Conservation (phyloP, 92 coral and sea anemone species). For the Scolanthus callimorphus region DNA sequence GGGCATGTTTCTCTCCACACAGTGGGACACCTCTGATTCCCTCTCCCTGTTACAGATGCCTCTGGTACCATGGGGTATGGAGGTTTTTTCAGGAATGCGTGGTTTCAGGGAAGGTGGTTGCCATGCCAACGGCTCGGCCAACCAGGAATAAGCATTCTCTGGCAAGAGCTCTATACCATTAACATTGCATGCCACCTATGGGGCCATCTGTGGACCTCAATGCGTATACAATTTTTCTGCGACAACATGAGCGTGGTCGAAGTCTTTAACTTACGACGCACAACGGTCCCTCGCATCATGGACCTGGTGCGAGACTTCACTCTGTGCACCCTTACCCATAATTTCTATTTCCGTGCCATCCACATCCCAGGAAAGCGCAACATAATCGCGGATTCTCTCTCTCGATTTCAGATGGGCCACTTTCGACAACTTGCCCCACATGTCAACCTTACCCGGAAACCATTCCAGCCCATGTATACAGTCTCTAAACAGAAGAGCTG, state of each 20-base stretch:
- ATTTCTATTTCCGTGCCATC: conserved; percentile 38
- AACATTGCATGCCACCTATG: conserved; percentile 35
- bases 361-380: conserved; percentile 41
- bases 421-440: conserved; percentile 44
- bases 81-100: conserved; percentile 13
- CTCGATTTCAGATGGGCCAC: conserved; percentile 52
- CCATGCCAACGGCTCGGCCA: conserved; percentile 30
- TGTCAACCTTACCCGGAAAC: conserved; percentile 7
- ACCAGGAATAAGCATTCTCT: conserved; percentile 39
- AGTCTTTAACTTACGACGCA: conserved; percentile 19
- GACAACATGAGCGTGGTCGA: conserved; percentile 30
- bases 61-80: conserved; percentile 52
- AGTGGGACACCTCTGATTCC: conserved; percentile 15
- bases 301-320: conserved; percentile 26
- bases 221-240: conserved; percentile 26
- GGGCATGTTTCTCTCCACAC: conserved; percentile 24
- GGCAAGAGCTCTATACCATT: conserved; percentile 58
- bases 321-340: conserved; percentile 27
- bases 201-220: conserved; percentile 15
- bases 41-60: conserved; percentile 48
- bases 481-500: background rate
- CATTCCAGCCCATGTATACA: background rate
- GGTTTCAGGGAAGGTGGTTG: conserved; percentile 61
- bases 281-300: conserved; percentile 34
- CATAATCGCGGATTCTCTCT: conserved; percentile 35